Evolutionary conservation across 2,888 invertebrate genomes (phyloP), one percentile per base, ranked within the genome.

Genomic region (Callimorpha dominula): DNA sequence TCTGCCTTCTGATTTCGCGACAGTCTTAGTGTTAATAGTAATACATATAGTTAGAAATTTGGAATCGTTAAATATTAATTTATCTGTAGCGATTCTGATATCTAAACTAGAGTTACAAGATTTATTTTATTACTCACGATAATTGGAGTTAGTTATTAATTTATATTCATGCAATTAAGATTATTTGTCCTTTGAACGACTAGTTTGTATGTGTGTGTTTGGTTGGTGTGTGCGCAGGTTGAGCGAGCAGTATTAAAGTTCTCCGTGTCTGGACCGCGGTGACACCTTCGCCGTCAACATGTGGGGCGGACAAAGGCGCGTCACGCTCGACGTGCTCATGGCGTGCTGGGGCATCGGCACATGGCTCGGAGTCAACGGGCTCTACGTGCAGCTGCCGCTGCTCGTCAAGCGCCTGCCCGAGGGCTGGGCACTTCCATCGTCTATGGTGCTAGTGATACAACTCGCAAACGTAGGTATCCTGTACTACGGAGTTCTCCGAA

Each of bases 301-400:
- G 94, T 93, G 87, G 89, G 90, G 90, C 71, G 89, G 90, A 77
- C 94, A 91, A 83, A 95, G 97, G 20, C 92, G 93, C 76, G 81
- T 60, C 31, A 31, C 60, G 31, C 60, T 60, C 60, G 60, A 60
- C 60, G 60, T 60, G 14, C 60, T 60, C 14, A 60, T 60, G 94
- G 96, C 97, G 76, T 94, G 97, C 84, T 99, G 99, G 92, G 98
- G 98, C 63, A 96, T 98, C 73, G 97, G 97, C 86, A 97, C 99
- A 57, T 99, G 99, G 99, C 96, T 99, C 82, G 98, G 98, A 65
- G 97, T 99, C 72, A 99, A 99, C 94, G 98, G 98, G 12, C 96
- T 98, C 77, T 99, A 97, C 95, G 97, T 99, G 79, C 98, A 99
- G 91, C 94, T 99, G 78, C 99, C 99, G n/a, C 94, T 99, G 79